phyloP scores from a whole-genome alignment of 2,797 vertebrate genomes.

The Myoxocephalus aenaeus region DNA sequence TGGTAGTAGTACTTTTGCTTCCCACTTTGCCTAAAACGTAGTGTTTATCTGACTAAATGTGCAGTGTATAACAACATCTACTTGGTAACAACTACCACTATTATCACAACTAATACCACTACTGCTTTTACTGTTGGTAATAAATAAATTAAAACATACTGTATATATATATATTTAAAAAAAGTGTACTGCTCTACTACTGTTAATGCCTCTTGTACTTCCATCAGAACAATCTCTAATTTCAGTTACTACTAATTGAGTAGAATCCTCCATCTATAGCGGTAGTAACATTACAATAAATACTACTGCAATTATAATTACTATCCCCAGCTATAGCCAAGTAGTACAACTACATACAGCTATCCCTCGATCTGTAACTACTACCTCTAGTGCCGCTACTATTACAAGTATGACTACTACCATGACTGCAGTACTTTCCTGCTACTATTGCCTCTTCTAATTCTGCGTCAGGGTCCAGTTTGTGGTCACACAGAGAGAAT shows the following conservation, averaged over 20 bases:
- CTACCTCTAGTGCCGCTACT: fast-evolving
- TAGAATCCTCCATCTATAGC: neutral
- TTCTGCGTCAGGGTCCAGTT: neutral
- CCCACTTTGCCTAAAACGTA: too few species aligned
- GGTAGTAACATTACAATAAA: neutral
- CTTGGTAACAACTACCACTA: too few species aligned
- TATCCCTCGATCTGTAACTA: neutral
- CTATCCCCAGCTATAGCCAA: neutral
- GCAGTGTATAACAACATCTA: too few species aligned
- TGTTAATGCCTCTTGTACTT: too few species aligned
- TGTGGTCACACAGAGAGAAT: conserved; percentile 5
- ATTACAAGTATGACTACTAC: neutral
- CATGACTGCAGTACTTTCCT: neutral
- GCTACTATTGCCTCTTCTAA: neutral
- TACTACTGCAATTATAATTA: neutral
- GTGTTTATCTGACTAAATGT: neutral
- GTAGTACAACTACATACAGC: neutral
- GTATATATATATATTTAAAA: too few species aligned
- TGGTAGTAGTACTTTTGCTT: too few species aligned
- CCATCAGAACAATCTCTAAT: neutral
- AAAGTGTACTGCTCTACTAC: too few species aligned
- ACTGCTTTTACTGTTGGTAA: too few species aligned
- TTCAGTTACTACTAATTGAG: neutral
- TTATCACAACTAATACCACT: too few species aligned
- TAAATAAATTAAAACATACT: too few species aligned